A percentile compares a stretch with the other conserved stretches of the same genome.
Conservation (phyloP, 2,888 invertebrate species). For the Pollenia griseotomentosa region DNA sequence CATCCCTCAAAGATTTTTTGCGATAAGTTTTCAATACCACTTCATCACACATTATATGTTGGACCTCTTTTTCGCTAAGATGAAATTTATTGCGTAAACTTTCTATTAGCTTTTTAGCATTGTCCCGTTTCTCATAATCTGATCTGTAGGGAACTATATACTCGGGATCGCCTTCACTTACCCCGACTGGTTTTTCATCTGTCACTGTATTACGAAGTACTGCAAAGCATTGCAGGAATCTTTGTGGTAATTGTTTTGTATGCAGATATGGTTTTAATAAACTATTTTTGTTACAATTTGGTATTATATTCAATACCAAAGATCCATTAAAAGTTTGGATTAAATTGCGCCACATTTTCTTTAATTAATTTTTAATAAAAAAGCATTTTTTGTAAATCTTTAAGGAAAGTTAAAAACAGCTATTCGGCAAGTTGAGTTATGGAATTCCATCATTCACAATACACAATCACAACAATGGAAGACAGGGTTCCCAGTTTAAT, state of each 20-base stretch:
- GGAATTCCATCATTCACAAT: constrained; percentile 15
- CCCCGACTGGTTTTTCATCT: background rate
- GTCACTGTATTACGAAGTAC: constrained; percentile 28
- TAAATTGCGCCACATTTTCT: constrained; percentile 61
- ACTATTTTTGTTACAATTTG: background rate
- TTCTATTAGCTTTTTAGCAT: constrained; percentile 69
- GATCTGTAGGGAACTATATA: constrained; percentile 78
- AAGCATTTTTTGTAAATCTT: background rate
- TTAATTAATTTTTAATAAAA: background rate
- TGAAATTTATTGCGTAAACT: constrained; percentile 76
- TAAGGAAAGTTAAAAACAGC: no score
- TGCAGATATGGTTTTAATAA: background rate
- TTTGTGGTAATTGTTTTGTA: background rate
- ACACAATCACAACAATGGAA: no score
- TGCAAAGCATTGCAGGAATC: background rate
- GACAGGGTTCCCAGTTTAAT: no score
- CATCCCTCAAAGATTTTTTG: constrained; percentile 71
- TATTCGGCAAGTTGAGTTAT: background rate
- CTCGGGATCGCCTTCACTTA: constrained; percentile 77
- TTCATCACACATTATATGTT: constrained; percentile 78
- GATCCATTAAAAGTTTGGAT: constrained; percentile 31
- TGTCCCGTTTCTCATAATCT: constrained; percentile 75
- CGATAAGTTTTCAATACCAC: constrained; percentile 76
- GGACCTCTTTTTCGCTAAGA: constrained; percentile 75
- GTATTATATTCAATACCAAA: background rate